Evolutionary conservation across 2,797 vertebrate genomes (phyloP), one percentile per base, ranked within the genome.

Genomic region (Gobio occitaniae): DNA sequence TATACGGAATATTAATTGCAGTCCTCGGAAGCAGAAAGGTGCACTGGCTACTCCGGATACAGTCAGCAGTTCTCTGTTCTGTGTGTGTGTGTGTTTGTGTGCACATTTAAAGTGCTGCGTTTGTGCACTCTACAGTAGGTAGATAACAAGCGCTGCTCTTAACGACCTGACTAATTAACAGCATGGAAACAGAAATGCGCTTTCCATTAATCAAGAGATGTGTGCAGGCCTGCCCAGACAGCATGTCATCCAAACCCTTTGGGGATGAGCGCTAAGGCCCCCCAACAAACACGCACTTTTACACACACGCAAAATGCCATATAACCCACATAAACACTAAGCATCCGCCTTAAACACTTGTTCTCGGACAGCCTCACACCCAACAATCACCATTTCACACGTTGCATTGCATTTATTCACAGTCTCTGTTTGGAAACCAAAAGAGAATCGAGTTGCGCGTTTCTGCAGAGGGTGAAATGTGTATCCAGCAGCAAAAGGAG

Each of bases 121-220:
- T 87, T 84, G 81, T 82, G 80, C 66, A 25, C 91, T 92, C 91
- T 78, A 87, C 90, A 91, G 88, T 92, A 92, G 91, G 81, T 82
- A 93, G 89, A 91, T 95, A 96, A 95, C 95, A 92, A 96, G 95
- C 93, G 86, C 90, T 88, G 89, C 84, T 92, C 93, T 93, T 95
- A 95, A 95, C 95, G 91, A 94, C 91, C 92, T 88, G 86, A 93
- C 95, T 95, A 96, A 96, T 96, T 96, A 95, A 93, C 93, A 91
- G 87, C 94, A 94, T 95, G 93, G 94, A 95, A 94, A 95, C 94
- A 94, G 94, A 94, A 94, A 94, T 92, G 93, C 89, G 93, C 93
- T 95, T 96, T 95, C 93, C 94, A 94, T 95, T 95, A 95, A 96
- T 95, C 94, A 95, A 79, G 88, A 91, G 89, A 91, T 91, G 93